Conservation (phyloP, 2,113 vertebrate species). For the Peromyscus leucopus region DNA sequence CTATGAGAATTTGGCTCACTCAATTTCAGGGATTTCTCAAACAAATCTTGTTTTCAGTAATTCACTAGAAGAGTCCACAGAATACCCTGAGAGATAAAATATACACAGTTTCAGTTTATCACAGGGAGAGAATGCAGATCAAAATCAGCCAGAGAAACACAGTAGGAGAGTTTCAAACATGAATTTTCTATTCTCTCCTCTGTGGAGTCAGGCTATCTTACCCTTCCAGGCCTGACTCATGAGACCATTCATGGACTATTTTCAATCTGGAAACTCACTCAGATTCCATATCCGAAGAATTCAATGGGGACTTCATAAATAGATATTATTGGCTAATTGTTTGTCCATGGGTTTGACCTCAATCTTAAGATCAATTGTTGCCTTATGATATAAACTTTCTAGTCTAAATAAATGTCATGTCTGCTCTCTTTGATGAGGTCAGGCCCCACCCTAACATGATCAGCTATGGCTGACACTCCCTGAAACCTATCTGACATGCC, state of each 20-base stretch:
- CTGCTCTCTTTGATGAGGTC: not conserved
- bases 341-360: not conserved
- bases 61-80: not conserved
- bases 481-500: not conserved
- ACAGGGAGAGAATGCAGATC: not conserved
- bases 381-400: not conserved
- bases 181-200: not conserved
- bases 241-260: not conserved
- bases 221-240: not conserved
- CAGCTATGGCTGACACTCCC: not conserved
- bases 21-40: not conserved
- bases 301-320: not conserved
- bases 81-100: not conserved
- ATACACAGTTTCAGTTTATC: not conserved
- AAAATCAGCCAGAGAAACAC: constrained; percentile 1
- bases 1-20: not conserved
- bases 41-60: not conserved
- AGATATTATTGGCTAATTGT: not conserved
- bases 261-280: not conserved
- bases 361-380: not conserved
- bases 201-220: not conserved
- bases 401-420: not conserved
- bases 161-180: not conserved
- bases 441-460: not conserved
- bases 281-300: not conserved